Evolutionary conservation across 1,140 invertebrate species (phyloP), one percentile per base, ranked within the genome.

Genomic region (Mya arenaria): DNA sequence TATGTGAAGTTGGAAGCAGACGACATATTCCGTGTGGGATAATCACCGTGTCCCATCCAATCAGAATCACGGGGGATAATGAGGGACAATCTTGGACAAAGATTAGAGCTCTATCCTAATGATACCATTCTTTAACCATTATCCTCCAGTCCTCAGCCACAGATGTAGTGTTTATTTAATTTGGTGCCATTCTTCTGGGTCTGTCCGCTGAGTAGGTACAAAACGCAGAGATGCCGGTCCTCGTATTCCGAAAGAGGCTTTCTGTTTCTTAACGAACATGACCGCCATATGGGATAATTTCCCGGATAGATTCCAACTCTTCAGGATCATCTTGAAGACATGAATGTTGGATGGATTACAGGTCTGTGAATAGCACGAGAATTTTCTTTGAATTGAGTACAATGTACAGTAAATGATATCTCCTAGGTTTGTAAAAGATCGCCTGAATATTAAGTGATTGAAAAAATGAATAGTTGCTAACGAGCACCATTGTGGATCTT

Each of bases 361-460:
- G 52, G 25, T n/a, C 23, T 55, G 48, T 17, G 37, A 63, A 66
- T 66, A 63, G 66, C 65, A 78, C 65, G 65, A 39, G 23, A 66
- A 78, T 78, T 78, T 66, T 63, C 39, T 60, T 48, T 30, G 65
- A 62, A 78, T 39, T 55, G 74, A 55, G n/a, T n/a, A n/a, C 66
- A 63, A 78, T 78, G 65, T 78, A 48, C 13, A 36, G 74, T 66
- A 78, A 78, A 78, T 78, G 74, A 78, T 78, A 78, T 78, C 66
- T 78, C 74, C 74, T 66, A 36, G 19, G 72, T 32, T 10, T 62
- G 56, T 32, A 52, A 62, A 75, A 62, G n/a, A n/a, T n/a, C n/a
- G n/a, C n/a, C n/a, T n/a, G n/a, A n/a, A n/a, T n/a, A n/a, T n/a
- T n/a, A n/a, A n/a, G n/a, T n/a, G n/a, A n/a, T n/a, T n/a, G n/a